phyloP scores from a whole-genome alignment of 2,797 vertebrate species.

The Mus minutoides region DNA sequence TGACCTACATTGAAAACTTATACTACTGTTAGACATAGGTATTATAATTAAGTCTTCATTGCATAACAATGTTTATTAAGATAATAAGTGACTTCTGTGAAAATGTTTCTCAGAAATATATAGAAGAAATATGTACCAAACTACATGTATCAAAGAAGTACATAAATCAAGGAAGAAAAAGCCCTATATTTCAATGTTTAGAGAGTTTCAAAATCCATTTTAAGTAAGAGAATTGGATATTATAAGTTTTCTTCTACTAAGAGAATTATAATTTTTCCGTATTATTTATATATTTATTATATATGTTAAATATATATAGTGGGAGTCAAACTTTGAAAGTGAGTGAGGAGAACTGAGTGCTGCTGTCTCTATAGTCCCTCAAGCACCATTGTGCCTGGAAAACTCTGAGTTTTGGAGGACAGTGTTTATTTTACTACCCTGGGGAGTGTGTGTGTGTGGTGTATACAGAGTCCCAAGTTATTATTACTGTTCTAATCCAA shows the following conservation, averaged over 20 bases:
- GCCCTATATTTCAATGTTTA: neutral
- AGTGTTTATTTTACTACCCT: constrained; percentile 37
- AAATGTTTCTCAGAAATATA: neutral
- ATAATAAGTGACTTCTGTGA: constrained; percentile 68
- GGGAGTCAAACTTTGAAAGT: neutral
- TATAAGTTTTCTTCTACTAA: constrained; percentile 34
- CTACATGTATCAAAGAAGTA: constrained; percentile 22
- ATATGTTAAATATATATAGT: neutral
- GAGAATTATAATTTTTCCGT: neutral
- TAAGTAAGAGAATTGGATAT: neutral
- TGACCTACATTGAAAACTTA: neutral
- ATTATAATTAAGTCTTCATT: constrained; percentile 56
- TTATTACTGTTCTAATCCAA: neutral
- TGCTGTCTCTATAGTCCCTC: neutral
- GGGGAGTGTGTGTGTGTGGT: neutral
- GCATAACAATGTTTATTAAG: constrained; percentile 70
- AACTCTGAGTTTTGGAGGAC: neutral
- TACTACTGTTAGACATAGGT: constrained; percentile 15
- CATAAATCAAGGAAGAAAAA: constrained; percentile 6
- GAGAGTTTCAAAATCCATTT: constrained; percentile 6
- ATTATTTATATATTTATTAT: neutral
- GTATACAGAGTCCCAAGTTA: constrained; percentile 6
- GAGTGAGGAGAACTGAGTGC: neutral
- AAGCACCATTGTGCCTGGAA: neutral
- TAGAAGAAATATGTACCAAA: neutral